Evolutionary conservation across 1,140 invertebrate species (phyloP).

Genomic region (Apis dorsata): DNA sequence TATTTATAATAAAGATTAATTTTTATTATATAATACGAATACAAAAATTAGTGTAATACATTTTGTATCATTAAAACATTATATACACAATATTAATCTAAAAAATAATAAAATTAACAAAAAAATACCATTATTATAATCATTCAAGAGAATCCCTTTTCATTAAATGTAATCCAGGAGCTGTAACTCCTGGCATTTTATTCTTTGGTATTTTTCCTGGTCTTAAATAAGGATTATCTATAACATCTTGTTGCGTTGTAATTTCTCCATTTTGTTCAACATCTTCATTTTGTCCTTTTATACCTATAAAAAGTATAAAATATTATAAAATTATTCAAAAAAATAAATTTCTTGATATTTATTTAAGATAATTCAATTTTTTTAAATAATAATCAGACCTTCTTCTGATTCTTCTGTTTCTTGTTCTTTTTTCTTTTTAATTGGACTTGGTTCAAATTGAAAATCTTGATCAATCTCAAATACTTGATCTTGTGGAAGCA

Average conservation of each 20-base stretch:
- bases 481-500: constrained; percentile 96
- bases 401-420: constrained; percentile 80
- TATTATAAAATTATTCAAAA: constrained; percentile 40
- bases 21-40: constrained; percentile 47
- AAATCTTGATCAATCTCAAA: constrained; percentile 95
- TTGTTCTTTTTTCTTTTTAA: constrained; percentile 82
- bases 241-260: constrained; percentile 82
- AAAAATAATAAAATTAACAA: constrained; percentile 37
- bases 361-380: constrained; percentile 18
- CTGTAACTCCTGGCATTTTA: constrained; percentile 60
- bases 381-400: constrained; percentile 48
- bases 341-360: constrained; percentile 56
- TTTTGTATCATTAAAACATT: constrained; percentile 18
- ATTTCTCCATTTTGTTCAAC: constrained; percentile 79
- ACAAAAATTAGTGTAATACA: constrained; percentile 28
- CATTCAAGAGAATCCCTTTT: constrained; percentile 54
- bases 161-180: constrained; percentile 29
- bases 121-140: not conserved
- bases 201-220: constrained; percentile 87
- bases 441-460: constrained; percentile 82
- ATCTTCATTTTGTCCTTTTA: constrained; percentile 66
- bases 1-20: constrained; percentile 56
- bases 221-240: constrained; percentile 93
- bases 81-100: constrained; percentile 26
- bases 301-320: constrained; percentile 49